phyloP scores from a whole-genome alignment of 2,888 invertebrate genomes.

The Sarcophaga carnaria region DNA sequence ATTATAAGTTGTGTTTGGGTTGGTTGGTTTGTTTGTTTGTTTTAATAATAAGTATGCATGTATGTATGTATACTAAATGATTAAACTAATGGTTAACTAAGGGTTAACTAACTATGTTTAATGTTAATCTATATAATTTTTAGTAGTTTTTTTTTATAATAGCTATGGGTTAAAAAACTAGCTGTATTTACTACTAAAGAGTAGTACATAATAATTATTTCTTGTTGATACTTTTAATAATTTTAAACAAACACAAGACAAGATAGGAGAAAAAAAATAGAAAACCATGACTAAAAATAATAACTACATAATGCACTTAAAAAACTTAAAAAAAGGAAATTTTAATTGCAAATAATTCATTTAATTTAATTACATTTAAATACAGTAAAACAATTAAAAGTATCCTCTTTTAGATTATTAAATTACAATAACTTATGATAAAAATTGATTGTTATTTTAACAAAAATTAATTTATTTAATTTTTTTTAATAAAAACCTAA shows the following conservation, averaged over 20 bases:
- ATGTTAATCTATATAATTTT: not conserved
- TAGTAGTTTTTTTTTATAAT: constrained; percentile 22
- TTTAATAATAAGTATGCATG: constrained; percentile 25
- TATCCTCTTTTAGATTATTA: no score
- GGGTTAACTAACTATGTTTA: constrained; percentile 53
- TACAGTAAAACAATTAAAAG: no score
- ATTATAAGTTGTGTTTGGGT: no score
- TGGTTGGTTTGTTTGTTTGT: constrained; percentile 24
- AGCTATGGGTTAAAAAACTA: constrained; percentile 9
- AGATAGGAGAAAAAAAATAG: no score
- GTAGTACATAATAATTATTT: constrained; percentile 20
- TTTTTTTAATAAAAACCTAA: constrained; percentile 32
- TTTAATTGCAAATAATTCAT: not conserved
- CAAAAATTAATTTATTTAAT: constrained; percentile 8
- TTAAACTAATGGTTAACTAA: constrained; percentile 64
- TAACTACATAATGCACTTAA: constrained; percentile 63
- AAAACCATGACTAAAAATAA: constrained; percentile 32
- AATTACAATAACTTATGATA: no score
- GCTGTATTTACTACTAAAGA: constrained; percentile 28
- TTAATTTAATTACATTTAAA: no score
- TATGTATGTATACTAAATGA: constrained; percentile 21
- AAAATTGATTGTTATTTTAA: not conserved
- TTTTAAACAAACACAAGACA: no score
- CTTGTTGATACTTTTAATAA: constrained; percentile 48
- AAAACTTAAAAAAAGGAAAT: constrained; percentile 26